Percentiles rank a stretch among this genome's conserved stretches.
Conservation (phyloP, 2,888 invertebrate genomes). For the Drosophila kambysellisi region DNA sequence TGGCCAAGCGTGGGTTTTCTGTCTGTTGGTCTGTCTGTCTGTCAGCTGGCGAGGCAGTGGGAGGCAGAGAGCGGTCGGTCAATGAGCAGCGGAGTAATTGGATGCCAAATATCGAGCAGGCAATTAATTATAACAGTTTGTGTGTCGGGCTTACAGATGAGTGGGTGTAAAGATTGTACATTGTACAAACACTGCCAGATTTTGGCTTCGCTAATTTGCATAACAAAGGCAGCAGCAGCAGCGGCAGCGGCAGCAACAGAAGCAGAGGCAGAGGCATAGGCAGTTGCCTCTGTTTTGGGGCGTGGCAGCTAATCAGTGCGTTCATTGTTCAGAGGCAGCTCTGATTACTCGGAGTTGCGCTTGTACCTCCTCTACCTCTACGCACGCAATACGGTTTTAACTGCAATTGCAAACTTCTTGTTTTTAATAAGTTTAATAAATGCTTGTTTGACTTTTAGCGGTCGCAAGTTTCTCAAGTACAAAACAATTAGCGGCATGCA, state of each 20-base stretch:
- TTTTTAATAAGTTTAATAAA: conserved; percentile 77
- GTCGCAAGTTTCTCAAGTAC: conserved; percentile 75
- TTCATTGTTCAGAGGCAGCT: conserved; percentile 61
- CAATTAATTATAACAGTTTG: conserved; percentile 76
- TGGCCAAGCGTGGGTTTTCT: conserved; percentile 57
- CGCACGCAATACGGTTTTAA: conserved; percentile 53
- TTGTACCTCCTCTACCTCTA: conserved; percentile 18
- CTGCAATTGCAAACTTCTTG: conserved; percentile 22
- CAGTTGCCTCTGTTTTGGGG: conserved; percentile 5
- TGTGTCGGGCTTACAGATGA: conserved; percentile 44
- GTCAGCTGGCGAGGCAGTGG: conserved; percentile 9
- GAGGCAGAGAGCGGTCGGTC: not conserved
- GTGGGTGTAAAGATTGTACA: conserved; percentile 64
- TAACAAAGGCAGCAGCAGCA: conserved; percentile 55
- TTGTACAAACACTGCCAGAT: conserved; percentile 23
- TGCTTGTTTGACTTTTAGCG: conserved; percentile 74
- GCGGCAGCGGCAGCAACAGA: conserved; percentile 3
- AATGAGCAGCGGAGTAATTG: conserved; percentile 51
- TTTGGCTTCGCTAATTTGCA: conserved; percentile 58
- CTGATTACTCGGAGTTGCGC: conserved; percentile 35
- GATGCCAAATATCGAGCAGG: conserved; percentile 68
- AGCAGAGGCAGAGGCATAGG: conserved; percentile 10
- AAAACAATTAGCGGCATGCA: conserved; percentile 75
- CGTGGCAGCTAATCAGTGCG: conserved; percentile 68
- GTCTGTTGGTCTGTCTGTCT: conserved; percentile 24